Conservation (phyloP, 2,797 vertebrate species). For the Odontamblyopus rebecca region DNA sequence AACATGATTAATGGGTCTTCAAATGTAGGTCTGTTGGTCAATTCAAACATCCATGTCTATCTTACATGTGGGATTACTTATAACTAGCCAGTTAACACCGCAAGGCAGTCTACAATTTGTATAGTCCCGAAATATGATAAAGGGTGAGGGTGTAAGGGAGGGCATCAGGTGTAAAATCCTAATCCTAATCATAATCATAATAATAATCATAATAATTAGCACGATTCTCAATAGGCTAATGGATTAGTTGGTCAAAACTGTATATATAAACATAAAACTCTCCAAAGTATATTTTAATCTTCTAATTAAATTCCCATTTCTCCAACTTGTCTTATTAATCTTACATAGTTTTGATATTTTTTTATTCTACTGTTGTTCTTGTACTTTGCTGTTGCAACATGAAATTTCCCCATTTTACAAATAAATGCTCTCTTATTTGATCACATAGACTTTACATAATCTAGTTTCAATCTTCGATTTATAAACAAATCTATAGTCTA, state of each 20-base stretch:
- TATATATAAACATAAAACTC: no score
- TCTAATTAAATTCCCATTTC: no score
- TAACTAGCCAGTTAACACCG: background rate
- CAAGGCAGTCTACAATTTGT: background rate
- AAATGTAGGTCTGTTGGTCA: background rate
- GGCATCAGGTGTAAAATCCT: background rate
- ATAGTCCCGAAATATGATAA: no score
- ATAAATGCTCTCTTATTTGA: background rate
- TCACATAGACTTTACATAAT: background rate
- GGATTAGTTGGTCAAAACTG: no score
- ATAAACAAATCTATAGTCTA: background rate
- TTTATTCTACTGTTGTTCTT: background rate
- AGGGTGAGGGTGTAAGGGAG: no score
- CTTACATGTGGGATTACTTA: background rate
- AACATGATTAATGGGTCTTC: background rate
- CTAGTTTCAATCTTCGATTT: background rate
- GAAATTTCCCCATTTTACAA: background rate
- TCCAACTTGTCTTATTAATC: no score
- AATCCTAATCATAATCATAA: no score
- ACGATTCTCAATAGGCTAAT: no score
- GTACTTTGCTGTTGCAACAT: background rate
- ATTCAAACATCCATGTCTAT: background rate
- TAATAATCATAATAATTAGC: no score
- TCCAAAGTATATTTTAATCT: no score
- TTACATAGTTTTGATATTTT: no score